These are phyloP conservation scores for Sceliomorpha sp. DNA, from an alignment of 2,888 invertebrate species.

Conservation along the genomic window DNA sequence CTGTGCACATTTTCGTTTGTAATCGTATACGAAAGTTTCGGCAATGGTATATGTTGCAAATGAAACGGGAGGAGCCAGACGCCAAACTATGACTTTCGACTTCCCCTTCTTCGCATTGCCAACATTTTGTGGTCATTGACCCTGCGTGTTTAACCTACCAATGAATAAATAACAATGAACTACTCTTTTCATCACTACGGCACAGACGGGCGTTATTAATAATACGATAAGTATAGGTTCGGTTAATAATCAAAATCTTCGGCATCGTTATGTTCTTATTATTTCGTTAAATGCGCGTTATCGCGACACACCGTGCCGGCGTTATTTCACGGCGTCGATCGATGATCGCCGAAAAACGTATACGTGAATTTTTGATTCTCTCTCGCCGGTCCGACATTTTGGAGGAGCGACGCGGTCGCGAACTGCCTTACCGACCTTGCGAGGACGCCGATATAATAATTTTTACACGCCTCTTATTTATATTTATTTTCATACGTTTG, in stretches of 20 bases:
- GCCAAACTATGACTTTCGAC: slow-evolving; percentile 50
- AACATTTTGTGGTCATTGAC: slow-evolving; percentile 78
- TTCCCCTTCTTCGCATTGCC: slow-evolving; percentile 66
- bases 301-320: no score
- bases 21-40: slow-evolving; percentile 73
- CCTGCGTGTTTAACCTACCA: slow-evolving; percentile 72
- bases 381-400: no score
- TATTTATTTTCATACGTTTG: no score
- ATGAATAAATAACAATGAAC: slow-evolving; percentile 74
- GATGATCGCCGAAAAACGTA: no score
- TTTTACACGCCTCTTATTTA: no score
- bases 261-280: no score
- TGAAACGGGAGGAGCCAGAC: slow-evolving; percentile 56
- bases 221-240: slow-evolving; percentile 42
- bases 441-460: no score
- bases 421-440: no score
- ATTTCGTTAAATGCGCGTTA: no score
- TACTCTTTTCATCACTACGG: slow-evolving; percentile 61
- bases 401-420: no score
- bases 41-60: slow-evolving; percentile 56
- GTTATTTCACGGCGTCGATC: no score
- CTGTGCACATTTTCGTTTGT: slow-evolving; percentile 68
- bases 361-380: no score
- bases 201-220: slow-evolving; percentile 46
- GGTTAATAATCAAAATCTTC: slow-evolving; percentile 19